A percentile compares a stretch with the other conserved stretches of the same genome.
Conservation (phyloP, 2,113 vertebrate genomes). For the Mobula hypostoma region DNA sequence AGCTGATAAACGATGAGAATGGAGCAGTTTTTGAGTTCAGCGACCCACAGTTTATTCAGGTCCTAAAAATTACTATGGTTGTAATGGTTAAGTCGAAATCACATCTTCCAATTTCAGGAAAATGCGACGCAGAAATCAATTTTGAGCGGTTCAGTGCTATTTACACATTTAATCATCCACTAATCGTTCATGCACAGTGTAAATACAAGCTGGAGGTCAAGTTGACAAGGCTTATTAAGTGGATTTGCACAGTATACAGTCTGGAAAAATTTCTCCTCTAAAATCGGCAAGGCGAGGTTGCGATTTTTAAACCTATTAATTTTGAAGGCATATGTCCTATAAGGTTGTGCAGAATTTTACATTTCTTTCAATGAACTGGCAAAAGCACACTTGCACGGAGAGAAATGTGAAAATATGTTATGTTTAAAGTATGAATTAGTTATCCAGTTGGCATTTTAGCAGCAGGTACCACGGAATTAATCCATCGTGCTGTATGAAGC, state of each 20-base stretch:
- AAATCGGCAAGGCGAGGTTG: neutral
- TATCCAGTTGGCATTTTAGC: neutral
- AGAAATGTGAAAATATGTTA: neutral
- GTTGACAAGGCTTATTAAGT: too few species aligned
- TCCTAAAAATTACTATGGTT: too few species aligned
- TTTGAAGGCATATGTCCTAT: neutral
- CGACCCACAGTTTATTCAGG: neutral
- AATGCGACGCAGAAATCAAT: neutral
- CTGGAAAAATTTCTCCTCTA: neutral
- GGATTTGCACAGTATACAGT: neutral
- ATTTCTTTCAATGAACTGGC: neutral
- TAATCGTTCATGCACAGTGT: neutral
- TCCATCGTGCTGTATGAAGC: neutral
- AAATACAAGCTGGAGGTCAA: neutral
- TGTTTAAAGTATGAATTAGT: neutral
- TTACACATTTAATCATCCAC: neutral
- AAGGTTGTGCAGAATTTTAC: neutral
- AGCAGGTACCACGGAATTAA: neutral
- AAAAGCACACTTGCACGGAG: neutral
- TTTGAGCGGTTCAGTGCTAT: neutral
- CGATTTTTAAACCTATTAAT: neutral
- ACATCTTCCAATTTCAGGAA: neutral
- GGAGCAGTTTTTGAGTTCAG: neutral
- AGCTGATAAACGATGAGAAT: neutral
- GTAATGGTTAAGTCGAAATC: neutral